Evolutionary conservation across 2,797 vertebrate species (phyloP), one percentile per base, ranked within the genome.

Genomic region (Pyrocephalus nanus): DNA sequence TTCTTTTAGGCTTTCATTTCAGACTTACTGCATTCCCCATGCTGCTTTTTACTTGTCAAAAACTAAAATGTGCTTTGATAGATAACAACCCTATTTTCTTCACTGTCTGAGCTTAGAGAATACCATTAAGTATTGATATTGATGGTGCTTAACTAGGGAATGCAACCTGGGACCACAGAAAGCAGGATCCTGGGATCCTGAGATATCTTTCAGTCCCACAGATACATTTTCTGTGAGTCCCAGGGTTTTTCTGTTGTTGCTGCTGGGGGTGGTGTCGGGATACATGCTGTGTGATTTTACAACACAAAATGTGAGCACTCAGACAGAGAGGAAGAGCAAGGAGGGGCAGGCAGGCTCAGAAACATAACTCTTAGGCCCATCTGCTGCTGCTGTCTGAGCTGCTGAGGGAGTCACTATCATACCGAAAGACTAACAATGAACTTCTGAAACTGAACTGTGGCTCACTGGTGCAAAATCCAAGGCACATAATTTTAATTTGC

Each of bases 41-140:
- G 97, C 97, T 97, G 98, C 97, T 97, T 98, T 98, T 98, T 97
- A 97, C 97, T 97, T 98, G 98, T 98, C 98, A 98, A 97, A 98
- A 98, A 97, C 94, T 97, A 97, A 98, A 98, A 98, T 98, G 98
- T 98, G 98, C 98, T 98, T 98, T 98, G 98, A 98, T 98, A 98
- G 98, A 98, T 98, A 98, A 98, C 97, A 98, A 98, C 96, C 97
- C 97, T 97, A 97, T 98, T 98, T 98, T 97, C 97, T 97, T 97
- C 97, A 91, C 97, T 97, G 97, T 94, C 97, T 98, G 97, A 97
- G 98, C 97, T 98, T 96, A 97, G 97, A 98, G 98, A 98, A 98
- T 97, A 97, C 97, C 92, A 97, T 98, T 98, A 98, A 97, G 97
- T 98, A 97, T 98, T 98, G 97, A 97, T 98, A 98, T 98, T 97